Base-by-base conservation (phyloP, 2,888 invertebrate genomes). In the Masnerella sp. region DNA sequence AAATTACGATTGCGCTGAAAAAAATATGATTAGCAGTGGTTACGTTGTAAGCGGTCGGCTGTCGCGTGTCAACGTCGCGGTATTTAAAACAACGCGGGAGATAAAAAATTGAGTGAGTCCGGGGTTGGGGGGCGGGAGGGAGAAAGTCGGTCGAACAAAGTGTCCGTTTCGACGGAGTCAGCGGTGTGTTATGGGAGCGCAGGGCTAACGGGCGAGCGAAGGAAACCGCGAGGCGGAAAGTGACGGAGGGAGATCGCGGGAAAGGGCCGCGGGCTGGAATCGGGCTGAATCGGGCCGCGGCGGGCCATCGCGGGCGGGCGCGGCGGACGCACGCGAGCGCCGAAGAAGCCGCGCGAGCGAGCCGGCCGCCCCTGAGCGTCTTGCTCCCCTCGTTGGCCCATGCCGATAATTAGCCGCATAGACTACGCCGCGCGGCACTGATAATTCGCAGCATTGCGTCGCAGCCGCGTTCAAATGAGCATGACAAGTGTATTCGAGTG, bases 401-500 rank as follows among this genome's bases (percentile, higher is more conserved):
- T 78, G 67, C 76, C 71, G 76, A 80, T 82, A 82, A 81, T 80
- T 81, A 79, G 77, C 78, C 73, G 70, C 64, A 54, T 61, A 58
- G 74, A 73, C 68, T 38, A 56, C 56, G 49, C 67, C 59, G 59
- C 52, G 68, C 79, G 78, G 78, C 78, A 81, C 81, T 84, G 84
- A 85, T 85, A 85, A 86, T 85, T 85, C 84, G 79, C 78, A 80
- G 85, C 85, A 84, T 84, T 85, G 82, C 83, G 81, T 84, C 84
- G 84, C 85, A 85, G 85, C 80, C 78, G 81, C 82, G 81, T 82
- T 85, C 84, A 83, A 86, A 84, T 80, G 83, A 82, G 82, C 81
- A 83, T 84, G 85, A 85, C 85, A 84, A 85, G 84, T 84, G 83
- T 83, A 84, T 85, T 85, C 82, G 83, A 85, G 86, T 83, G 83